phyloP scores from a whole-genome alignment of 2,888 invertebrate species.

The Mythimna impura region DNA sequence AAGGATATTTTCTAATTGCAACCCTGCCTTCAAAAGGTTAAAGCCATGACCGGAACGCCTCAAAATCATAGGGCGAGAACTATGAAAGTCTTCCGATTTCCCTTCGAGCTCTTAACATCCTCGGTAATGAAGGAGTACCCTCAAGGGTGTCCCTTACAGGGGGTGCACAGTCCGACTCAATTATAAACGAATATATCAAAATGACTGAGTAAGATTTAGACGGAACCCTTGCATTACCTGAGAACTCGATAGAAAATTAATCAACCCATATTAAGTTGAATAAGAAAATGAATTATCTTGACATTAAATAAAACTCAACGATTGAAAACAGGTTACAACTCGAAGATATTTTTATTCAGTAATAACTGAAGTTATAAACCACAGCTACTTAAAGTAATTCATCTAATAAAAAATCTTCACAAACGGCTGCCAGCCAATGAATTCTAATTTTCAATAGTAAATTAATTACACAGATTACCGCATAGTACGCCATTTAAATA shows the following conservation, averaged over 20 bases:
- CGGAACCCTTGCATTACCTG: conserved; percentile 38
- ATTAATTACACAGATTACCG: conserved; percentile 70
- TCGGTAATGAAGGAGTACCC: conserved; percentile 80
- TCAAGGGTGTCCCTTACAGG: conserved; percentile 76
- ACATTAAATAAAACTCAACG: conserved; percentile 20
- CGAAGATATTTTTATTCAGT: not conserved
- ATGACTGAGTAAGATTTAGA: conserved; percentile 70
- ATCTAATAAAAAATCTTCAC: conserved; percentile 13
- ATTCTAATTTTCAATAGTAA: conserved; percentile 63
- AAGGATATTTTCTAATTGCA: conserved; percentile 55
- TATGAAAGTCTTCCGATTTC: conserved; percentile 73
- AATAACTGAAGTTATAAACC: not conserved
- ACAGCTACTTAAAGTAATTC: not conserved
- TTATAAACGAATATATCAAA: conserved; percentile 86
- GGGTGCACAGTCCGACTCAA: conserved; percentile 78
- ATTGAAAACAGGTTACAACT: not conserved
- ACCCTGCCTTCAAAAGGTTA: conserved; percentile 74
- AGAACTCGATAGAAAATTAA: conserved; percentile 26
- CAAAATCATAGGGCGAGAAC: conserved; percentile 79
- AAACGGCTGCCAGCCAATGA: conserved; percentile 18
- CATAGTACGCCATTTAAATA: conserved; percentile 73
- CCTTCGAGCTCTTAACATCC: conserved; percentile 77
- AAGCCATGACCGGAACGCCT: conserved; percentile 76
- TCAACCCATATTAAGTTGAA: conserved; percentile 1
- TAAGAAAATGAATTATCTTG: conserved; percentile 7